Conservation (phyloP, 2,888 invertebrate genomes). For the Smittia aterrima region DNA sequence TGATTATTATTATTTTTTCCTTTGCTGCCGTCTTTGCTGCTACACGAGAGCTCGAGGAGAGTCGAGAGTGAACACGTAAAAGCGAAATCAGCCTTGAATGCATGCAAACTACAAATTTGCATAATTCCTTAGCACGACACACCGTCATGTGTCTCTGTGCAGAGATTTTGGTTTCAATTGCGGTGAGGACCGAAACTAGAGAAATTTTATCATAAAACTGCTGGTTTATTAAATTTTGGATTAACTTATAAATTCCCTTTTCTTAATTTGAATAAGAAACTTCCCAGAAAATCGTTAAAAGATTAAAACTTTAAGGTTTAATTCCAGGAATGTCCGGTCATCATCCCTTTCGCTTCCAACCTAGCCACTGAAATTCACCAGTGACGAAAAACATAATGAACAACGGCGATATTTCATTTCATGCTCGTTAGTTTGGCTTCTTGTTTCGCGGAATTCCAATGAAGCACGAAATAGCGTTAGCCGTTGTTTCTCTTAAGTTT, state of each 20-base stretch:
- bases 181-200: no score
- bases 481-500: background rate
- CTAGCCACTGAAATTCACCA: conserved; percentile 9
- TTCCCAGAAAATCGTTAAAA: no score
- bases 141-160: no score
- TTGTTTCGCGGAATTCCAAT: conserved; percentile 34
- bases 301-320: background rate
- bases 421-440: conserved; percentile 34
- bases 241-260: no score
- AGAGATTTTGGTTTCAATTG: no score
- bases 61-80: conserved; percentile 7
- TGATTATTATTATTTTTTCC: conserved; percentile 1
- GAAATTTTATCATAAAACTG: no score
- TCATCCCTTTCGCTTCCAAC: background rate
- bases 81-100: conserved; percentile 9
- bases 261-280: no score
- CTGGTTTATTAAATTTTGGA: no score
- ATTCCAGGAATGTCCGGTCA: background rate
- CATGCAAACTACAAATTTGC: conserved; percentile 11
- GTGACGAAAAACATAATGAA: background rate
- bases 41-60: background rate
- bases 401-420: conserved; percentile 9
- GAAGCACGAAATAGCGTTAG: conserved; percentile 20
- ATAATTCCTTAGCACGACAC: background rate
- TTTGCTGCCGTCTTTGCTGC: background rate